phyloP scores from a whole-genome alignment of 2,797 vertebrate species.

The Gambelia wislizenii region DNA sequence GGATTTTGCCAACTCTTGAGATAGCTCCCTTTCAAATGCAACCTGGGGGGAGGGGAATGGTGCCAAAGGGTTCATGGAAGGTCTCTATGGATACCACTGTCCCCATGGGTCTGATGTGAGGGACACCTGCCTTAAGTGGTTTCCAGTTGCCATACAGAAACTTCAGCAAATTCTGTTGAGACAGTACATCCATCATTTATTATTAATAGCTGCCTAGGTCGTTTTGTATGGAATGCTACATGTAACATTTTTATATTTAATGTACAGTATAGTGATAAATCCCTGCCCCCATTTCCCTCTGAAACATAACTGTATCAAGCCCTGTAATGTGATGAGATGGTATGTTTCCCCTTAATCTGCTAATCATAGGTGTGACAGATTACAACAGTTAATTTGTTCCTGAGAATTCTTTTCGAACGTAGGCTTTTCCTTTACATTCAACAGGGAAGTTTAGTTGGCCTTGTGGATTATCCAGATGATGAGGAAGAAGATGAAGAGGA shows the following conservation, averaged over 20 bases:
- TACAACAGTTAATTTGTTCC: neutral
- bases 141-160: too few species aligned
- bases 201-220: neutral
- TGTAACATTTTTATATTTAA: too few species aligned
- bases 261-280: too few species aligned
- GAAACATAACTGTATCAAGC: neutral
- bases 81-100: neutral
- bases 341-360: neutral
- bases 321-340: neutral
- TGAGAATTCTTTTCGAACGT: neutral
- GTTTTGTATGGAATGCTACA: neutral
- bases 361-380: neutral
- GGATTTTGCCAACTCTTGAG: too few species aligned
- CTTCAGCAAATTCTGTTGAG: too few species aligned
- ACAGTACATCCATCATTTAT: neutral
- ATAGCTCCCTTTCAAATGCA: neutral
- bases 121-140: neutral
- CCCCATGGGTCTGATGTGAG: neutral
- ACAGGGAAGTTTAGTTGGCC: conserved; percentile 92
- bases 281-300: neutral
- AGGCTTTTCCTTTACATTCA: conserved; percentile 21
- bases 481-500: conserved; percentile 97
- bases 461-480: conserved; percentile 98
- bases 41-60: neutral
- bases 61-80: neutral